Evolutionary conservation across 2,888 invertebrate species (phyloP), one percentile per base, ranked within the genome.

Genomic region (Protodeltote pygarga): DNA sequence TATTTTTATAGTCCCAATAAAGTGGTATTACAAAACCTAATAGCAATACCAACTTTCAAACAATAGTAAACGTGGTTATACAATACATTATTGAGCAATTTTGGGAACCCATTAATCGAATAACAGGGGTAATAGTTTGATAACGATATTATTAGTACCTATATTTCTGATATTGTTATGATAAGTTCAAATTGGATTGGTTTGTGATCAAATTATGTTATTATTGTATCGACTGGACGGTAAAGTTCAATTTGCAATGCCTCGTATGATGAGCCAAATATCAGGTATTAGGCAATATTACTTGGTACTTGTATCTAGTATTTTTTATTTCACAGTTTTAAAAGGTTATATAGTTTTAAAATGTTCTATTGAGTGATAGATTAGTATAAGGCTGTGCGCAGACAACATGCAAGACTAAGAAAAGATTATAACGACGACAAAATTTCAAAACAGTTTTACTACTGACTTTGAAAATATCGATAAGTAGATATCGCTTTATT

Each of bases 51-150:
- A 72, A 70, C 71, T 73, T 77, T 73, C 70, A 71, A 85, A 85
- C 82, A 66, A 66, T 65, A 55, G 52, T 60, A 66, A 81, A 75
- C 69, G 58, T 68, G 70, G 67, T 69, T 65, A 54, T 73, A 66
- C 69, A 75, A 54, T 73, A 66, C 69, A 75, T 81, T 82, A 82
- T 81, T 76, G 79, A 77, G 80, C 77, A 82, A 87, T 87, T 87
- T 87, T 57, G 78, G 75, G 49, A 59, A 48, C 62, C 71, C 86
- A 86, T 88, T 88, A 88, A 86, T 87, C 84, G 73, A 78, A 81
- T 83, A 83, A 84, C 51, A 64, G 44, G 39, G 65, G 66, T 67
- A 67, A 66, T 66, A 66, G 64, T 64, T 52, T 58, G 55, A 50
- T 62, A 67, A 58, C 53, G 42, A 71, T 53, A 23, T 49, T 65